A percentile compares a stretch with the other conserved stretches of the same genome.
phyloP scores from a whole-genome alignment of 2,113 vertebrate genomes.

The Nesoenas mayeri region DNA sequence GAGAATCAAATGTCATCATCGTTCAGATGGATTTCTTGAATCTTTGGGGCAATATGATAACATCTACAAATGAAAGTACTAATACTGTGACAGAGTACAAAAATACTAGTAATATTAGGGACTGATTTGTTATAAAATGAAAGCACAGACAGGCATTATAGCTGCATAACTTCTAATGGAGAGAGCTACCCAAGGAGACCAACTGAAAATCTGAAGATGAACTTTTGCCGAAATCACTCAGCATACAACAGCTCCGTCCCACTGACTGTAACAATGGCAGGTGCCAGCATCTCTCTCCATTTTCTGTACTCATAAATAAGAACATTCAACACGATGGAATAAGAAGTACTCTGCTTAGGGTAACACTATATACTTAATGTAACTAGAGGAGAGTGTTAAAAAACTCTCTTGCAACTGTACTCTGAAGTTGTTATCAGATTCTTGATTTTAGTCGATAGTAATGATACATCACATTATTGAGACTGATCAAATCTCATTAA shows the following conservation, averaged over 20 bases:
- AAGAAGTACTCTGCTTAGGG: background rate
- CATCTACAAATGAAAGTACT: background rate
- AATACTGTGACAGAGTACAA: background rate
- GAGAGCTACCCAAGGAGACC: background rate
- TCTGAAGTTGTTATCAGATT: background rate
- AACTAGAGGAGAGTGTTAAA: background rate
- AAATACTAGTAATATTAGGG: background rate
- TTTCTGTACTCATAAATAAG: constrained; percentile 22
- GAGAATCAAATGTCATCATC: background rate
- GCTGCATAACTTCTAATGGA: background rate
- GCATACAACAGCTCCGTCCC: background rate
- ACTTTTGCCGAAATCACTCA: background rate
- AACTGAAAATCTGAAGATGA: background rate
- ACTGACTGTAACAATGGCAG: background rate
- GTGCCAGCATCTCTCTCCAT: background rate
- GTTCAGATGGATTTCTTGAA: background rate
- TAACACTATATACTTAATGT: background rate
- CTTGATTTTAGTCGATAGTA: background rate
- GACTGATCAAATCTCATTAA: background rate
- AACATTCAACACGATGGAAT: background rate
- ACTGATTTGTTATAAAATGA: background rate
- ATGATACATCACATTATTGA: background rate
- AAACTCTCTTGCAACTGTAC: background rate
- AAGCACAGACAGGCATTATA: background rate
- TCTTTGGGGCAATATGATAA: background rate